Conservation (phyloP, 2,113 vertebrate species). For the Bostrychus sinensis region DNA sequence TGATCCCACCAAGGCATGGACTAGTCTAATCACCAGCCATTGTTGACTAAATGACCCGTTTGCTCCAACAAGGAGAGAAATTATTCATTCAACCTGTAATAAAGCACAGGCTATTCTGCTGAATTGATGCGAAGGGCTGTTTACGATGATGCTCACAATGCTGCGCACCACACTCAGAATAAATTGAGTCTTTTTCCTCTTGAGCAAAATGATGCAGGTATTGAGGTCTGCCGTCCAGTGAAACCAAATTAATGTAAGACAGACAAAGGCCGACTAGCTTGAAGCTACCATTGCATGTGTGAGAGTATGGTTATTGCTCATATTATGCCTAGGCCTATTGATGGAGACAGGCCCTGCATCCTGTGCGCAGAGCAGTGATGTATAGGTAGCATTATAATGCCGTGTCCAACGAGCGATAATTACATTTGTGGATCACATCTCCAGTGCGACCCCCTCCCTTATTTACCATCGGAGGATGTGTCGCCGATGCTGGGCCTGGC, state of each 20-base stretch:
- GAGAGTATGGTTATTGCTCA: constrained; percentile 45
- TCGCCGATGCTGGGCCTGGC: constrained; percentile 44
- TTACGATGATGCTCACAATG: constrained; percentile 19
- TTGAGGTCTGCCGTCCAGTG: not conserved
- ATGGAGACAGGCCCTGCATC: constrained; percentile 63
- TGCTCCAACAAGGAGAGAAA: constrained; percentile 26
- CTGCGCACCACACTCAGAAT: constrained; percentile 52
- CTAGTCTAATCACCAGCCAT: constrained; percentile 52
- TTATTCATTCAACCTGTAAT: constrained; percentile 18
- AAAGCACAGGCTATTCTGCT: constrained; percentile 28
- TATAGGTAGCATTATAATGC: constrained; percentile 36
- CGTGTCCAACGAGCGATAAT: constrained; percentile 29
- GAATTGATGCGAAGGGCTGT: constrained; percentile 45
- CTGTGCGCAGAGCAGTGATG: constrained; percentile 52
- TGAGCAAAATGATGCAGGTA: constrained; percentile 17
- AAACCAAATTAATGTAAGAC: constrained; percentile 26
- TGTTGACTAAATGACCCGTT: constrained; percentile 72
- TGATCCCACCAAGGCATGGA: constrained; percentile 59
- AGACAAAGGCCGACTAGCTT: constrained; percentile 75
- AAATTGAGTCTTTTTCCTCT: constrained; percentile 1
- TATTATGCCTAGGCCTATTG: constrained; percentile 65
- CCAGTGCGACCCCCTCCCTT: constrained; percentile 7
- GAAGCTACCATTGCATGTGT: constrained; percentile 55
- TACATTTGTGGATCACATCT: constrained; percentile 55
- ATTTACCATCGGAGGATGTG: constrained; percentile 27